Percentiles rank a stretch among this genome's conserved stretches.
These are phyloP conservation scores for Cynopterus sphinx DNA, from an alignment of 2,797 vertebrate genomes.

Conservation along the genomic window DNA sequence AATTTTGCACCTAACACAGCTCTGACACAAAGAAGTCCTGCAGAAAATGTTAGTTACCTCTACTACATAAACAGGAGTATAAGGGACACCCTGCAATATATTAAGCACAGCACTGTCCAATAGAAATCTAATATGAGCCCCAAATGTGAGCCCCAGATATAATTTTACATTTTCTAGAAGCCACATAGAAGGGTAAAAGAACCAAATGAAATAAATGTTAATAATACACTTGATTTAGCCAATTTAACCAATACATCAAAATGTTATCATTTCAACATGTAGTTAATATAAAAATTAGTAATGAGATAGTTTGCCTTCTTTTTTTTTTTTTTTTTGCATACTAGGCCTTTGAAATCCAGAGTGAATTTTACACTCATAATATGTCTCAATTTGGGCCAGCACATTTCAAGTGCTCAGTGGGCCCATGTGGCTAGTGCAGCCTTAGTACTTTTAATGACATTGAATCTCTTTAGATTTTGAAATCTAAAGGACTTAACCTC, in stretches of 20 bases:
- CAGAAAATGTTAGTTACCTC: neutral
- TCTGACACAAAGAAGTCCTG: neutral
- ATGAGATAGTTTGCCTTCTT: neutral
- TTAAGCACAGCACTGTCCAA: neutral
- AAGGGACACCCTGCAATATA: neutral
- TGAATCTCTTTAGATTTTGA: constrained; percentile 37
- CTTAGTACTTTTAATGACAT: neutral
- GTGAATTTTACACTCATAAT: neutral
- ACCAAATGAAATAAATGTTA: constrained; percentile 40
- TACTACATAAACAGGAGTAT: neutral
- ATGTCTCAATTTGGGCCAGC: neutral
- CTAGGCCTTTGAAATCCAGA: neutral
- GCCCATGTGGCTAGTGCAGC: neutral
- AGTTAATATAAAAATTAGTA: constrained; percentile 24
- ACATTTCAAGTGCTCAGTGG: neutral
- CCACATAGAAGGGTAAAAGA: neutral
- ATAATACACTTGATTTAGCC: neutral
- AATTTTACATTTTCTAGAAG: constrained; percentile 45
- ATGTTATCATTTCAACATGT: constrained; percentile 31
- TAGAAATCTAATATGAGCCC: neutral
- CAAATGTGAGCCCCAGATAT: neutral
- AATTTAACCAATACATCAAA: constrained; percentile 15
- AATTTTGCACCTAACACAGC: neutral
- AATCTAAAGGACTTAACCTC: neutral
- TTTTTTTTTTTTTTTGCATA: neutral